These are phyloP conservation scores for Chromis chromis DNA, from an alignment of 2,797 vertebrate genomes.

Conservation along the genomic window DNA sequence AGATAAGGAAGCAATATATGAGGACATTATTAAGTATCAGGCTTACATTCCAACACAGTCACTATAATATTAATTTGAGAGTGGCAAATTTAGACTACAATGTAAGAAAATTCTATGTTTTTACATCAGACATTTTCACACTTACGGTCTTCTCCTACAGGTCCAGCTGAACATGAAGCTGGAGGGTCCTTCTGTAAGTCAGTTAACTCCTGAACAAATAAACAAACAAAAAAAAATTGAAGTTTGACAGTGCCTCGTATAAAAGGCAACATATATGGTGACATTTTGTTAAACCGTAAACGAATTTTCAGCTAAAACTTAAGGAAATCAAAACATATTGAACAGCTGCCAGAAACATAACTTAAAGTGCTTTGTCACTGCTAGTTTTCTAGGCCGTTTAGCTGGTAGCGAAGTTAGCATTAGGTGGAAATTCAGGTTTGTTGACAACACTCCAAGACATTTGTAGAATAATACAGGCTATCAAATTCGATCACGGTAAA, in stretches of 20 bases:
- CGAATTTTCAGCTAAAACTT: not conserved
- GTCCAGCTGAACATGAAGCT: slow-evolving; percentile 84
- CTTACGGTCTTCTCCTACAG: slow-evolving; percentile 84
- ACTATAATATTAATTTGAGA: not conserved
- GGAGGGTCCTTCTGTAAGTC: slow-evolving; percentile 84
- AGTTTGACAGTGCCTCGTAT: not conserved
- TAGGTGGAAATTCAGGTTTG: not conserved
- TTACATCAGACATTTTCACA: slow-evolving; percentile 12
- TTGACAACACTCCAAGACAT: not conserved
- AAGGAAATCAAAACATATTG: rapidly evolving
- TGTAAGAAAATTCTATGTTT: not conserved
- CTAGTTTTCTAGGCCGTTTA: slow-evolving; percentile 27
- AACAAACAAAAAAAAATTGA: not conserved
- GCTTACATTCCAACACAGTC: not conserved
- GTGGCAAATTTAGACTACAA: not conserved
- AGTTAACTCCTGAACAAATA: slow-evolving; percentile 74
- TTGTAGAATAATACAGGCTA: not conserved
- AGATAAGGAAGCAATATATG: slow-evolving; percentile 31
- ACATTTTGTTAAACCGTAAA: not conserved
- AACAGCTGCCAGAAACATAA: not conserved
- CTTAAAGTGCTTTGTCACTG: not conserved
- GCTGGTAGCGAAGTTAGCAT: slow-evolving; percentile 36
- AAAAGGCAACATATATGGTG: not conserved
- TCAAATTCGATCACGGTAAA: not conserved
- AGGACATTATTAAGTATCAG: not conserved